Evolutionary conservation across 2,888 invertebrate genomes (phyloP).

Genomic region (Drosophila kuntzei): DNA sequence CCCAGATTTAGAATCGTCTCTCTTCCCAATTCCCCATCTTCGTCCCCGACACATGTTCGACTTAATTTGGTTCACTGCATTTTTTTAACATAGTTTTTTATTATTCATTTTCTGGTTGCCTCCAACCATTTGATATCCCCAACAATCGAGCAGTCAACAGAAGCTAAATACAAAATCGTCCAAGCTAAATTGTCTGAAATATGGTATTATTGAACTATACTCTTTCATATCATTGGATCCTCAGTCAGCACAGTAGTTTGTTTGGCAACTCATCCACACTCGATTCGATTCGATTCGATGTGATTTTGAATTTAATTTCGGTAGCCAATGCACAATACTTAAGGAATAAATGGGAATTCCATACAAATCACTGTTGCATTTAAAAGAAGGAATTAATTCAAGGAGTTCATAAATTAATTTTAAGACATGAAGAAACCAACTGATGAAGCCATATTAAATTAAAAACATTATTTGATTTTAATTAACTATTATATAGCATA

Average conservation of each 20-base stretch:
- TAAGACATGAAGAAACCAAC: not conserved
- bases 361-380: not conserved
- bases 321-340: conserved; percentile 28
- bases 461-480: too few species aligned
- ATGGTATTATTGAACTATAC: conserved; percentile 58
- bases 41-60: conserved; percentile 49
- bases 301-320: conserved; percentile 19
- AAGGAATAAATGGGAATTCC: conserved; percentile 3
- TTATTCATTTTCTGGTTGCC: conserved; percentile 19
- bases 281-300: conserved; percentile 17
- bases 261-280: conserved; percentile 24
- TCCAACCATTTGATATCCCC: conserved; percentile 47
- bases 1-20: conserved; percentile 18
- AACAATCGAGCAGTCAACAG: conserved; percentile 63
- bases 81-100: too few species aligned
- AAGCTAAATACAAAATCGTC: conserved; percentile 61
- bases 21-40: not conserved
- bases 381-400: not conserved
- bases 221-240: conserved; percentile 19
- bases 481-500: too few species aligned
- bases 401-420: not conserved
- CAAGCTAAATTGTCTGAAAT: conserved; percentile 60
- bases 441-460: too few species aligned
- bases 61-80: conserved; percentile 73
- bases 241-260: conserved; percentile 47